phyloP scores from a whole-genome alignment of 2,888 invertebrate species.

The Galerucella nymphaeae region DNA sequence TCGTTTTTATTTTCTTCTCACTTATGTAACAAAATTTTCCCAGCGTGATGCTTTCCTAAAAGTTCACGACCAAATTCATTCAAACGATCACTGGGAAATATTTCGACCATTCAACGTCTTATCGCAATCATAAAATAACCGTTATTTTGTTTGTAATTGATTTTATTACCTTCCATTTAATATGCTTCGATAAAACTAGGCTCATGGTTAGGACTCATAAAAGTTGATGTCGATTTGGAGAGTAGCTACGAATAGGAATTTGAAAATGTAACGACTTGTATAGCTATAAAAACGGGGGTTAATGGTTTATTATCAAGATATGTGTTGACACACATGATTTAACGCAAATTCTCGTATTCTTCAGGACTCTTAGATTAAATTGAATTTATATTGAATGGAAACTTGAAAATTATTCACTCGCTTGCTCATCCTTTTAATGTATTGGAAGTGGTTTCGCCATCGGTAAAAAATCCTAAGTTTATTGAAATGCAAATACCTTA shows the following conservation, averaged over 20 bases:
- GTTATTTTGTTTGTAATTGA: background rate
- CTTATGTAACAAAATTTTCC: too few relatives aligned
- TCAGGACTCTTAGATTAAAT: background rate
- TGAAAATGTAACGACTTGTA: background rate
- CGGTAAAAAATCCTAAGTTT: too few relatives aligned
- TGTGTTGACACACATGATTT: background rate
- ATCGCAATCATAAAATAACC: background rate
- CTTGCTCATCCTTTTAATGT: too few relatives aligned
- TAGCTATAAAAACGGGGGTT: background rate
- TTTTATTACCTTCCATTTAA: background rate
- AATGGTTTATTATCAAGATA: background rate
- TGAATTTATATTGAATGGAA: too few relatives aligned
- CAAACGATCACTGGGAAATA: background rate
- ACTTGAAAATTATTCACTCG: too few relatives aligned
- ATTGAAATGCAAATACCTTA: too few relatives aligned
- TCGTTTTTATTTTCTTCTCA: too few relatives aligned
- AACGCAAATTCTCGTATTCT: background rate
- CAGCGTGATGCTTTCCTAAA: too few relatives aligned
- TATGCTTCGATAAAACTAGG: slow-evolving; percentile 3
- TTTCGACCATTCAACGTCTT: background rate
- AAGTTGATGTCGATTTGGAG: slow-evolving; percentile 1
- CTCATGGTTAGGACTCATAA: background rate
- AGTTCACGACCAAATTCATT: too few relatives aligned
- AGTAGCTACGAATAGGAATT: background rate
- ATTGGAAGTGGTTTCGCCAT: too few relatives aligned